Percentiles rank a stretch among this genome's conserved stretches.
These are phyloP conservation scores for Isaurus tuberculatus DNA, from an alignment of 92 coral and sea anemone genomes.

Conservation along the genomic window DNA sequence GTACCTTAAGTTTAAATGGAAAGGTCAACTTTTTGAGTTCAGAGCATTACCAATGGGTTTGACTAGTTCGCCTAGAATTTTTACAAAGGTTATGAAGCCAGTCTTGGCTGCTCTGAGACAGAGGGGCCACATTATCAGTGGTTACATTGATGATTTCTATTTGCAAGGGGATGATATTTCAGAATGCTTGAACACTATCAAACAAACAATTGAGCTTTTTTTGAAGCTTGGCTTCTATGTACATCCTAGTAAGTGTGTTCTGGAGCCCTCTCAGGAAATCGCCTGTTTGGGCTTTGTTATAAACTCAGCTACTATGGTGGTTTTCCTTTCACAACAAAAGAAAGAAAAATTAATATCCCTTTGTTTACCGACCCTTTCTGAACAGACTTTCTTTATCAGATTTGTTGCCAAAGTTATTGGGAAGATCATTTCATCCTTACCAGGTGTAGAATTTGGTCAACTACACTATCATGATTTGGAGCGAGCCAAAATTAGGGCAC, in stretches of 20 bases:
- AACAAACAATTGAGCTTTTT: constrained; percentile 48
- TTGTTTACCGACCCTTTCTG: constrained; percentile 15
- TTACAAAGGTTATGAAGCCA: constrained; percentile 43
- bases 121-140: constrained; percentile 33
- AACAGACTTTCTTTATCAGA: neutral
- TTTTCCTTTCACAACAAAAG: constrained; percentile 37
- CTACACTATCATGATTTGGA: constrained; percentile 61
- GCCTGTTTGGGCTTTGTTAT: constrained; percentile 65
- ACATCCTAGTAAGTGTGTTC: constrained; percentile 59
- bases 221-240: constrained; percentile 57
- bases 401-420: constrained; percentile 38
- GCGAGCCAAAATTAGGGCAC: constrained; percentile 47
- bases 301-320: constrained; percentile 39
- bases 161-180: constrained; percentile 18
- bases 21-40: constrained; percentile 39
- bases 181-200: constrained; percentile 20
- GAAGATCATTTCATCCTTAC: constrained; percentile 58
- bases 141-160: constrained; percentile 43
- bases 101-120: constrained; percentile 42
- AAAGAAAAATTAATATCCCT: constrained; percentile 37
- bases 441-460: constrained; percentile 58
- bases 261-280: constrained; percentile 58
- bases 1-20: constrained; percentile 44
- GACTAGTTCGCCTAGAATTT: constrained; percentile 45
- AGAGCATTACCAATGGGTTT: constrained; percentile 50